Percentiles rank a stretch among this genome's conserved stretches.
Evolutionary conservation across 2,888 invertebrate species (phyloP).

Genomic region (Podabrus alpinus): DNA sequence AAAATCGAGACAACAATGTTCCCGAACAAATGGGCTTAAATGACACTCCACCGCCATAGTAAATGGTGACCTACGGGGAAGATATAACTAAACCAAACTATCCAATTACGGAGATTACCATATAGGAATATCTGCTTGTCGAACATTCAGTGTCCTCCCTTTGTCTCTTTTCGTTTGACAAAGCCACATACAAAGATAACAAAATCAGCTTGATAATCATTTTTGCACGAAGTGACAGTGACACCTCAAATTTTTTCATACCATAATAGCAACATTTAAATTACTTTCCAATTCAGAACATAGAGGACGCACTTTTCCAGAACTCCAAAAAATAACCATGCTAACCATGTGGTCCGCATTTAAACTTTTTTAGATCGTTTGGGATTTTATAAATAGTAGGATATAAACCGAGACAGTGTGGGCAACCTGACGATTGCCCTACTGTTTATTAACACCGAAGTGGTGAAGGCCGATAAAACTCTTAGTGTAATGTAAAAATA

Average conservation of each 20-base stretch:
- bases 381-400: too few relatives aligned
- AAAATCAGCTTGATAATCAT: neutral
- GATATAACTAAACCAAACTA: neutral
- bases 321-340: too few relatives aligned
- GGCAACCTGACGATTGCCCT: too few relatives aligned
- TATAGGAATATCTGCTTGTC: neutral
- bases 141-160: neutral
- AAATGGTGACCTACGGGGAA: neutral
- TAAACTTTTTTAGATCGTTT: too few relatives aligned
- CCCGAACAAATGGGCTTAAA: neutral
- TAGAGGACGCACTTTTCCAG: too few relatives aligned
- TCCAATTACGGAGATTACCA: neutral
- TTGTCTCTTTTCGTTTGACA: too few relatives aligned
- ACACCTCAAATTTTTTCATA: neutral
- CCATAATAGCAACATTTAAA: neutral
- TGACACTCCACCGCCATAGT: neutral
- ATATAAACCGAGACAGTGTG: too few relatives aligned
- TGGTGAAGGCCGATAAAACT: too few relatives aligned
- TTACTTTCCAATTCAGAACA: too few relatives aligned
- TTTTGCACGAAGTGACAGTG: neutral
- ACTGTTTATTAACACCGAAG: too few relatives aligned
- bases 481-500: too few relatives aligned
- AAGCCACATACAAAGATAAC: neutral
- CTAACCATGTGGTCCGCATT: too few relatives aligned
- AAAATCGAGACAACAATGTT: neutral